Conservation (phyloP, 2,888 invertebrate species). For the Drosophila barbarae region DNA sequence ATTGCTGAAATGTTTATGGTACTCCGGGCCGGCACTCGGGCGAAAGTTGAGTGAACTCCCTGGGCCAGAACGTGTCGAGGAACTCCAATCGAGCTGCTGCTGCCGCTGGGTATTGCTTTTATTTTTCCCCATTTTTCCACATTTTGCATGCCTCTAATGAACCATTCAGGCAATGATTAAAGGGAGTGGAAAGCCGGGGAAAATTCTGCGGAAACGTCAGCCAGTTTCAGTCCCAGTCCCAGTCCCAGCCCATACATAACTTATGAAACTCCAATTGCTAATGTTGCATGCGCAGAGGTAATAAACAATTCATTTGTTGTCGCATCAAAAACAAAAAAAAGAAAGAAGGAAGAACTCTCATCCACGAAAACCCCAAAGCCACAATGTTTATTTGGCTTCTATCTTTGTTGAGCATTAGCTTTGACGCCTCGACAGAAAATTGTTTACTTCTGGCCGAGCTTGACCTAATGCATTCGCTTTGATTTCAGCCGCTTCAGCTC, state of each 20-base stretch:
- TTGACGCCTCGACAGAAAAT: slow-evolving; percentile 49
- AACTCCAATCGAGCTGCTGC: slow-evolving; percentile 24
- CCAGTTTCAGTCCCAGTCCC: slow-evolving; percentile 21
- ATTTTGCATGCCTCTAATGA: slow-evolving; percentile 69
- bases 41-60: slow-evolving; percentile 60
- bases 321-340: slow-evolving; percentile 45
- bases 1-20: slow-evolving; percentile 54
- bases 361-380: slow-evolving; percentile 23
- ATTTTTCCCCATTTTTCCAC: slow-evolving; percentile 42
- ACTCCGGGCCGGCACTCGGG: slow-evolving; percentile 18
- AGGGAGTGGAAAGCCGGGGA: slow-evolving; percentile 22
- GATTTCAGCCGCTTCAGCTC: slow-evolving; percentile 52
- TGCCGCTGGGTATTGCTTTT: slow-evolving; percentile 21
- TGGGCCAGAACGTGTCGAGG: slow-evolving; percentile 52
- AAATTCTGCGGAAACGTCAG: slow-evolving; percentile 57
- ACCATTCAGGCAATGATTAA: slow-evolving; percentile 54
- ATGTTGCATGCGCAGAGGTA: slow-evolving; percentile 51
- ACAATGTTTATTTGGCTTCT: slow-evolving; percentile 31
- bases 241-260: slow-evolving; percentile 32
- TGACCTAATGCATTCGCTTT: slow-evolving; percentile 54
- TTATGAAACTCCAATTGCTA: slow-evolving; percentile 39
- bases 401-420: slow-evolving; percentile 29
- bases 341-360: slow-evolving; percentile 41
- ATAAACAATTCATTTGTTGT: slow-evolving; percentile 69
- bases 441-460: slow-evolving; percentile 57